Evolutionary conservation across 2,113 vertebrate species (phyloP).

Genomic region (Philantomba maxwellii): DNA sequence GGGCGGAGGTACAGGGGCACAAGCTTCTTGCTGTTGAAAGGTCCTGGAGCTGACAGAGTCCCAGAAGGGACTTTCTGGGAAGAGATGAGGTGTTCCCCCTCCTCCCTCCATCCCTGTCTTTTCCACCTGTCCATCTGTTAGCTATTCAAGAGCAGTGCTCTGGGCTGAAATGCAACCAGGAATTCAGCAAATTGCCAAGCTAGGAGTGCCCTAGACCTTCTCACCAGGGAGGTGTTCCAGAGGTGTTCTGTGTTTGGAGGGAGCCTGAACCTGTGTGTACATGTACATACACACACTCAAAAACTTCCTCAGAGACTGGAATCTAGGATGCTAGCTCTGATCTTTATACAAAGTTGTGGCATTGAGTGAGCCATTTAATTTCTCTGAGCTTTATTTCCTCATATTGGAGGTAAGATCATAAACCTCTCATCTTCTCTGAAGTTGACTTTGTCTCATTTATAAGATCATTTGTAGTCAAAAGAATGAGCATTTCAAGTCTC

Average conservation of each 20-base stretch:
- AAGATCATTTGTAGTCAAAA: background rate
- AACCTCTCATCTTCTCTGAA: background rate
- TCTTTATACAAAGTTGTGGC: background rate
- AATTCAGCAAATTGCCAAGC: background rate
- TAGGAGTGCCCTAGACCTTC: background rate
- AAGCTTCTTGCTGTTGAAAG: background rate
- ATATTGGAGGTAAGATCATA: background rate
- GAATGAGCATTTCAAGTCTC: background rate
- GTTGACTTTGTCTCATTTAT: background rate
- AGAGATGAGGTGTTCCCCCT: background rate
- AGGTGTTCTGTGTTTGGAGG: background rate
- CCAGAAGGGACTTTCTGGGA: background rate
- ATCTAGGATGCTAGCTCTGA: background rate
- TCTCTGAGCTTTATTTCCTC: background rate
- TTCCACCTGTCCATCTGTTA: background rate
- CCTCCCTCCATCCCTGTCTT: accelerated
- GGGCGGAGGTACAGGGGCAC: background rate
- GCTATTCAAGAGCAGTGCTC: background rate
- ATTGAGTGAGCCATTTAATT: background rate
- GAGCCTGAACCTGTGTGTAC: background rate
- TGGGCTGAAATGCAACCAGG: background rate
- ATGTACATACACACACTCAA: accelerated
- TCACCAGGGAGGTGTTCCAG: background rate
- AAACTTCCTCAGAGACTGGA: background rate
- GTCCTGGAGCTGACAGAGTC: background rate